Base-by-base conservation (phyloP, 2,797 vertebrate genomes). In the Anomalospiza imberbis region DNA sequence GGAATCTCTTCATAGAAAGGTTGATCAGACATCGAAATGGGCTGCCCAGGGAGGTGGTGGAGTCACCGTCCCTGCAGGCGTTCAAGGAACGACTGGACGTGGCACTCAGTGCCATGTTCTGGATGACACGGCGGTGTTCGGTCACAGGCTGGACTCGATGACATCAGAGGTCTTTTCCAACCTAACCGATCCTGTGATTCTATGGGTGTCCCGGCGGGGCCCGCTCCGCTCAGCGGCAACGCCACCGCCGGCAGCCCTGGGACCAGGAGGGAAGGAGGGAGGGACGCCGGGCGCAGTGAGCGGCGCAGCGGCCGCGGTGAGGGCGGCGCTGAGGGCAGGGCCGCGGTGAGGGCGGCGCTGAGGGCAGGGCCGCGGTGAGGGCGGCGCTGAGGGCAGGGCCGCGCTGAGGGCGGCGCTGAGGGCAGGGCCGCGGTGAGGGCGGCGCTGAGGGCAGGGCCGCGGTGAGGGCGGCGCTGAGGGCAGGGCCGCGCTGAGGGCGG, bases 181-280 rank as follows among this genome's bases (percentile, higher is more conserved):
- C 20, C 34, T 24, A 9, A 54, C 0, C 4, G 22, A 32, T 9
- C 5, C 17, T 11, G 70, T 21, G 31, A 42, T 36, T 26, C 50
- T 10, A 0, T 2, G 5, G 28, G 8, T 4, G 14, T 4, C 42
- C 28, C 8, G 57, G 25, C 17, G 7, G 26, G 17, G 34, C 40
- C 14, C 3, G 28, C 79, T n/a, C 13, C 13, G 15, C 45, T 20
- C 26, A 10, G 6, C 22, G 3, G 7, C 5, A 17, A 6, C 8
- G 31, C 22, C 12, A 29, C 2, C 4, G 12, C 19, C 5, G 25
- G 5, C 57, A 36, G 24, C 10, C 17, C 21, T 9, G 40, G 36
- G 13, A 9, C 3, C 34, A 8, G 34, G 50, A 7, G 10, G 31
- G 50, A 7, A 10, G 31, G 44, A 31, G 12, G 21, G 36, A 22